These are phyloP conservation scores for Rhagonycha lutea DNA, from an alignment of 2,888 invertebrate species.

Conservation along the genomic window DNA sequence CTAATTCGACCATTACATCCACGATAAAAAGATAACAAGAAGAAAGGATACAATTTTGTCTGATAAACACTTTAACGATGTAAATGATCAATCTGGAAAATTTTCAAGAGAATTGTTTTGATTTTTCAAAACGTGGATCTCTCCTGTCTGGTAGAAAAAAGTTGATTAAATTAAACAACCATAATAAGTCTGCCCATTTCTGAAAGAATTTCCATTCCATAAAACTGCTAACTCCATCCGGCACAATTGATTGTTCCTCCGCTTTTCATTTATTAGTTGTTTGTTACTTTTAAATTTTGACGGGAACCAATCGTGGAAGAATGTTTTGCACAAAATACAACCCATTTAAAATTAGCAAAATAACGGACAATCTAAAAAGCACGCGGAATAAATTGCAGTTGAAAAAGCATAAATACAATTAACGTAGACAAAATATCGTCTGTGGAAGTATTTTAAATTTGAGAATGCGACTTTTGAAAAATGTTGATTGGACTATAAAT, in stretches of 20 bases:
- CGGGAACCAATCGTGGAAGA: not conserved
- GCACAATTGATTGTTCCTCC: not conserved
- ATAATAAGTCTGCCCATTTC: not conserved
- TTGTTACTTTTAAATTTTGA: not conserved
- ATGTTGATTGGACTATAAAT: constrained; percentile 51
- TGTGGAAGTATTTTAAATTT: constrained; percentile 42
- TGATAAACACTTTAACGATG: no score
- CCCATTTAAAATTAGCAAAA: not conserved
- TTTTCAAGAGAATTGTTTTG: no score
- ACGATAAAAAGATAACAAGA: no score
- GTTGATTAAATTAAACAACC: not conserved
- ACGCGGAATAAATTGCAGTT: constrained; percentile 6
- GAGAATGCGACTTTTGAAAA: constrained; percentile 38
- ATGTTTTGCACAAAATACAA: not conserved
- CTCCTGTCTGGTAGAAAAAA: not conserved
- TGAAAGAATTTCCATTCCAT: not conserved
- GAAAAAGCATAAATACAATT: constrained; percentile 28
- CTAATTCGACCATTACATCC: no score
- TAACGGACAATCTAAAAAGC: not conserved
- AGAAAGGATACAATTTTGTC: no score
- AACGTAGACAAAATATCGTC: constrained; percentile 30
- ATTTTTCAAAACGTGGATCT: not conserved
- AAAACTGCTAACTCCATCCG: not conserved
- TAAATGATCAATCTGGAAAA: no score
- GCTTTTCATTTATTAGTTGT: not conserved